Evolutionary conservation across 2,113 vertebrate species (phyloP).

Genomic region (Cricetomys ansorgei): DNA sequence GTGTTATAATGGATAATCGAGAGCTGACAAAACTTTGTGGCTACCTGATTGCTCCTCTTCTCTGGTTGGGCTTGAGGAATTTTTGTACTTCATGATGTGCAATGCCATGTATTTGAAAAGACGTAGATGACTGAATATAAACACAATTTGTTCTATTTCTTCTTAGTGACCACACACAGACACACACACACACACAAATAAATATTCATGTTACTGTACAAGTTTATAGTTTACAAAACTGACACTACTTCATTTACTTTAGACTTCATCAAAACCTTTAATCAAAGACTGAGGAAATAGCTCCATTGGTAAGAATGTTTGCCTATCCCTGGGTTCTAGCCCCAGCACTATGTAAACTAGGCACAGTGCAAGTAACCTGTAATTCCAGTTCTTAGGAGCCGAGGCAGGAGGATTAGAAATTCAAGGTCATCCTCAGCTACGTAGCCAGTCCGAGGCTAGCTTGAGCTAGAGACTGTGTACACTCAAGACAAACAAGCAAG

Average conservation of each 20-base stretch:
- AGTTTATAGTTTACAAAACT: neutral
- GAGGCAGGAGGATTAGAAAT: neutral
- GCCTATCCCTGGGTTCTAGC: neutral
- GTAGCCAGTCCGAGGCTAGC: neutral
- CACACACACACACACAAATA: neutral
- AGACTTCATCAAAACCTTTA: neutral
- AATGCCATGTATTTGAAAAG: slow-evolving; percentile 7
- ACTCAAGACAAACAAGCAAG: neutral
- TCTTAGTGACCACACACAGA: neutral
- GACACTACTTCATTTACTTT: neutral
- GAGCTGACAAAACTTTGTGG: slow-evolving; percentile 40
- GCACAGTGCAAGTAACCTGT: too few relatives aligned
- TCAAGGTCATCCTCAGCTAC: neutral
- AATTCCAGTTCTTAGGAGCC: neutral
- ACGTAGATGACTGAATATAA: neutral
- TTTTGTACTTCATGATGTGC: slow-evolving; percentile 24
- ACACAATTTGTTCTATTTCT: neutral
- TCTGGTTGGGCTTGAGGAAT: slow-evolving; percentile 44
- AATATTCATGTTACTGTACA: neutral
- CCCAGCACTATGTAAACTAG: neutral
- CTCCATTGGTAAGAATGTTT: neutral
- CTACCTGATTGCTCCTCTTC: neutral
- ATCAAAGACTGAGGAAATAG: neutral
- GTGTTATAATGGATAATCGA: slow-evolving; percentile 4
- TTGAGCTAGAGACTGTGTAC: neutral